A percentile compares a stretch with the other conserved stretches of the same genome.
Conservation (phyloP, 2,113 vertebrate species). For the Holacanthus passer region DNA sequence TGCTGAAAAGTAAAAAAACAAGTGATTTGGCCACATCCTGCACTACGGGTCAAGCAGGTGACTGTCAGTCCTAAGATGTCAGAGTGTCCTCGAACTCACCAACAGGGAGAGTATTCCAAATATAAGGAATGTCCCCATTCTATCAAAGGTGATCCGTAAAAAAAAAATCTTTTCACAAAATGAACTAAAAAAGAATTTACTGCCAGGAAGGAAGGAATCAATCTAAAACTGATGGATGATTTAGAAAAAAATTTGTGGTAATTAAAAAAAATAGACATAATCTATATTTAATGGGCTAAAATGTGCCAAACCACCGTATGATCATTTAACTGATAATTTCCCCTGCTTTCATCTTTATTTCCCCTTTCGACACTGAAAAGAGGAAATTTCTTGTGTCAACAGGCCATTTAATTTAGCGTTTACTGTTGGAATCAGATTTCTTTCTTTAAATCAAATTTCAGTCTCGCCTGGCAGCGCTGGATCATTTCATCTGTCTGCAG, state of each 20-base stretch:
- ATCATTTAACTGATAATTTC: not conserved
- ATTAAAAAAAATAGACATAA: not conserved
- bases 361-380: not conserved
- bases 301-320: not conserved
- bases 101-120: not conserved
- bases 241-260: not conserved
- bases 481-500: not conserved
- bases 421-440: slow-evolving; percentile 1
- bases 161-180: too few species aligned
- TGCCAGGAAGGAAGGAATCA: not conserved
- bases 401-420: slow-evolving; percentile 1
- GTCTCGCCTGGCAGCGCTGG: not conserved
- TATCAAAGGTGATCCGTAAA: not conserved
- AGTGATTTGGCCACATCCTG: too few species aligned
- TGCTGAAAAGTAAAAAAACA: too few species aligned
- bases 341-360: not conserved
- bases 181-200: too few species aligned
- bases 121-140: not conserved
- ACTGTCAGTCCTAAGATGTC: not conserved
- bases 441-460: slow-evolving; percentile 14
- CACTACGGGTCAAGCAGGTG: too few species aligned
- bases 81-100: not conserved
- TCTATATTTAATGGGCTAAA: not conserved
- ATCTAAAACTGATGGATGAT: not conserved
- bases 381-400: slow-evolving; percentile 5